Base-by-base conservation (phyloP, 1,140 invertebrate species). In the Drepana arcuata region DNA sequence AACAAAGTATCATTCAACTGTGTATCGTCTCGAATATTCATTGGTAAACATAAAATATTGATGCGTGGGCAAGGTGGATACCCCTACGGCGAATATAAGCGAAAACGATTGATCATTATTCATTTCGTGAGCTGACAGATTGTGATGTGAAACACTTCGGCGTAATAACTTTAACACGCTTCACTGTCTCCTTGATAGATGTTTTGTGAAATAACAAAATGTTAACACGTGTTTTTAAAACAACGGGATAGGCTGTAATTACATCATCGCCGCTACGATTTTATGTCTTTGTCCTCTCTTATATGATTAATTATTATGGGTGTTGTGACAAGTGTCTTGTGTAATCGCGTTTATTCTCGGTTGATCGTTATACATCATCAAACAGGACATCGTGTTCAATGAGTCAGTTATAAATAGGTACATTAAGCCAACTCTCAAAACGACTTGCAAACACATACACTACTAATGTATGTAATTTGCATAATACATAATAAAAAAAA, bases 41-140 rank as follows among this genome's bases (percentile, higher is more conserved):
- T 44, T 34, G 41, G 39, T 36, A 33, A 41, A 27, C 35, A 61
- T 52, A 34, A n/a, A 55, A 49, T 49, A 54, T 51, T 35, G 42
- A 59, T 34, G 41, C 48, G 31, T 53, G 48, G 47, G 47, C 48
- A 62, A 58, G 40, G 26, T n/a, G 52, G 51, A 48, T 60, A 46
- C 40, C 51, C 59, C 46, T 46, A 57, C 48, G 57, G 54, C 54
- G 45, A 60, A 52, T 53, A 54, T 50, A 48, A 59, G 67, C 52
- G 52, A 59, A 60, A 59, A 48, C 58, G 56, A 67, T 69, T 56
- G 46, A 63, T 73, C 70, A 67, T 78, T 68, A 74, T 61, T 74
- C 64, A 74, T 73, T 67, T 47, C 49, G 48, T 53, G 40, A 54
- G 45, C 45, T 69, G 73, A 74, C 70, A 69, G 66, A 64, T 57